phyloP scores from a whole-genome alignment of 1,140 invertebrate genomes.

The Oreohelix idahoensis region DNA sequence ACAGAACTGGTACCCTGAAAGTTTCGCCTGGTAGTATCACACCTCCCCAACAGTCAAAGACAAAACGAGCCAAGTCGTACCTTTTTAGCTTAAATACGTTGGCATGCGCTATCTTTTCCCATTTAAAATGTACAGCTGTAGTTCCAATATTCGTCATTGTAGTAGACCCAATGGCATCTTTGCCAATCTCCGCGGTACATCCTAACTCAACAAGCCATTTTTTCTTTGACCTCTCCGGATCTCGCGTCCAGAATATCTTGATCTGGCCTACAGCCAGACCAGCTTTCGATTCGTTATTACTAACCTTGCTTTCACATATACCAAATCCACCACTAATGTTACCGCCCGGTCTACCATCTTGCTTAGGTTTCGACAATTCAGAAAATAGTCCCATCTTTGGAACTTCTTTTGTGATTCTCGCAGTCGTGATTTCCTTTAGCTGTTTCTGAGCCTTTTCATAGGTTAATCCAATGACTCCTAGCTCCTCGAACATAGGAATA shows the following conservation, averaged over 20 bases:
- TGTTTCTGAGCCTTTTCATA: neutral
- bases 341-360: neutral
- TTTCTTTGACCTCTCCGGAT: slow-evolving; percentile 15
- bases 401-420: too few relatives aligned
- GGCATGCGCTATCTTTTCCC: neutral
- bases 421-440: neutral
- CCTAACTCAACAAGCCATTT: slow-evolving; percentile 29
- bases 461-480: neutral
- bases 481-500: slow-evolving; percentile 4
- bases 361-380: neutral
- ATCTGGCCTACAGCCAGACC: slow-evolving; percentile 10
- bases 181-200: slow-evolving; percentile 9
- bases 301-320: neutral
- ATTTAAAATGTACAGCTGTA: slow-evolving; percentile 22
- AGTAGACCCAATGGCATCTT: neutral
- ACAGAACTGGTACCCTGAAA: slow-evolving; percentile 13
- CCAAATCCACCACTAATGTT: too few relatives aligned
- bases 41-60: slow-evolving; percentile 7
- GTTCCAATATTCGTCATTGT: slow-evolving; percentile 30
- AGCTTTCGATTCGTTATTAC: neutral
- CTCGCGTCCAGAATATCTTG: slow-evolving; percentile 12
- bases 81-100: slow-evolving; percentile 15
- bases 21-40: slow-evolving; percentile 22
- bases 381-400: neutral
- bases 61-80: neutral